These are phyloP conservation scores for Atta colombica DNA, from an alignment of 1,140 invertebrate genomes.

Conservation along the genomic window DNA sequence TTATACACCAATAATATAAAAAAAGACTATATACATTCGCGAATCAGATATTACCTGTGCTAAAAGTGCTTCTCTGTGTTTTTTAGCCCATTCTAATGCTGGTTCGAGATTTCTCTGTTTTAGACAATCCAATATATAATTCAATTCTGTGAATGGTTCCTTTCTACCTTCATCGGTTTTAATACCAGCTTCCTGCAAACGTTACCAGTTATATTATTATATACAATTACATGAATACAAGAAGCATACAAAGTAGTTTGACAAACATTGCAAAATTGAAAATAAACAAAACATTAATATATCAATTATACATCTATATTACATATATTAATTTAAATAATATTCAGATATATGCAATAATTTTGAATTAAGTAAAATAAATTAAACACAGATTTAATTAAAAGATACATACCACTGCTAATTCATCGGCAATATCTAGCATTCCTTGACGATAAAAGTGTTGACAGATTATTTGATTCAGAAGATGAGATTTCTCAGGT, in stretches of 20 bases:
- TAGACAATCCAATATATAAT: constrained; percentile 93
- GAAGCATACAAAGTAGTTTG: background rate
- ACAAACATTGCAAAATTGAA: background rate
- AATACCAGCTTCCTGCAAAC: constrained; percentile 91
- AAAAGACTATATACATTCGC: background rate
- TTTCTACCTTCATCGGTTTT: constrained; percentile 90
- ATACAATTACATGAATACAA: background rate
- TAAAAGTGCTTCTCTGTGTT: constrained; percentile 89
- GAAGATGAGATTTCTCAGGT: constrained; percentile 91
- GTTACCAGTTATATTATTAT: background rate
- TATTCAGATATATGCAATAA: background rate
- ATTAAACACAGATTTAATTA: background rate
- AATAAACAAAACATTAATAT: background rate
- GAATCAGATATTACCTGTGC: constrained; percentile 81
- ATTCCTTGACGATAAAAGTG: constrained; percentile 98
- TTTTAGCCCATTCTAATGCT: constrained; percentile 92
- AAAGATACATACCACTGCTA: constrained; percentile 88
- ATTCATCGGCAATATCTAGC: constrained; percentile 94
- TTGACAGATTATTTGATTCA: constrained; percentile 98
- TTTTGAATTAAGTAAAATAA: background rate
- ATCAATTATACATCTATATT: no score
- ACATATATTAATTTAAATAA: no score
- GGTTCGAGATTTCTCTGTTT: constrained; percentile 92
- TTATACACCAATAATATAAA: background rate
- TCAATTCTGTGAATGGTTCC: constrained; percentile 94